These are phyloP conservation scores for Aplysina aerophoba DNA, from an alignment of 37 sponge, comb jelly and placozoan genomes.

Conservation along the genomic window DNA sequence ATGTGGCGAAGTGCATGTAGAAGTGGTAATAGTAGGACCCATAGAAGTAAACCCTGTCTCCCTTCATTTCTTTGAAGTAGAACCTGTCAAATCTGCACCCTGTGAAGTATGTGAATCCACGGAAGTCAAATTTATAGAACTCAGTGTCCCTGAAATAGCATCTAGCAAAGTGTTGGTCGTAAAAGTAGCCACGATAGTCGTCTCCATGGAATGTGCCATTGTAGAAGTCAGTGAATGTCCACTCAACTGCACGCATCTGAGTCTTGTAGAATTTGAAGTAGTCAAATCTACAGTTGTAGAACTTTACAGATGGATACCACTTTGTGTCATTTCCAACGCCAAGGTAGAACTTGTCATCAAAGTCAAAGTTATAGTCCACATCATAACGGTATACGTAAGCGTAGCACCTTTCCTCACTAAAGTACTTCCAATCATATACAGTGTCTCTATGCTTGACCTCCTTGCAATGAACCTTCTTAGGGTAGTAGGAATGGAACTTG, in stretches of 20 bases:
- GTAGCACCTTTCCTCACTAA: background rate
- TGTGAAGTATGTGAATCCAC: too few relatives aligned
- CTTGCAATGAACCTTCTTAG: background rate
- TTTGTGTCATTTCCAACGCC: background rate
- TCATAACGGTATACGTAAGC: background rate
- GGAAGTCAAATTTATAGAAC: too few relatives aligned
- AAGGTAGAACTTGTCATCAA: background rate
- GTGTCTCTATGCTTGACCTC: background rate
- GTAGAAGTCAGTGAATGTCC: background rate
- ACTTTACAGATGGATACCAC: background rate
- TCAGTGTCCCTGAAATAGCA: too few relatives aligned
- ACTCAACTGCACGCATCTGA: background rate
- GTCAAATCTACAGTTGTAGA: background rate
- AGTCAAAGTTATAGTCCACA: background rate
- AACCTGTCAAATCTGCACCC: too few relatives aligned
- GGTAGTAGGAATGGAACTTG: conserved; percentile 7
- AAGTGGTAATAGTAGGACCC: too few relatives aligned
- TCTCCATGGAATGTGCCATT: background rate
- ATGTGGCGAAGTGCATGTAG: too few relatives aligned
- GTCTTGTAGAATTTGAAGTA: background rate
- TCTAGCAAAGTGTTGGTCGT: too few relatives aligned
- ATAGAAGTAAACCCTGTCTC: too few relatives aligned
- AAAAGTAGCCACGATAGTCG: too few relatives aligned
- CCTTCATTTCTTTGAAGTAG: too few relatives aligned
- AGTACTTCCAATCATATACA: background rate